A percentile compares a stretch with the other conserved stretches of the same genome.
Evolutionary conservation across 2,113 vertebrate species (phyloP).

Genomic region (Falcunculus frontatus): DNA sequence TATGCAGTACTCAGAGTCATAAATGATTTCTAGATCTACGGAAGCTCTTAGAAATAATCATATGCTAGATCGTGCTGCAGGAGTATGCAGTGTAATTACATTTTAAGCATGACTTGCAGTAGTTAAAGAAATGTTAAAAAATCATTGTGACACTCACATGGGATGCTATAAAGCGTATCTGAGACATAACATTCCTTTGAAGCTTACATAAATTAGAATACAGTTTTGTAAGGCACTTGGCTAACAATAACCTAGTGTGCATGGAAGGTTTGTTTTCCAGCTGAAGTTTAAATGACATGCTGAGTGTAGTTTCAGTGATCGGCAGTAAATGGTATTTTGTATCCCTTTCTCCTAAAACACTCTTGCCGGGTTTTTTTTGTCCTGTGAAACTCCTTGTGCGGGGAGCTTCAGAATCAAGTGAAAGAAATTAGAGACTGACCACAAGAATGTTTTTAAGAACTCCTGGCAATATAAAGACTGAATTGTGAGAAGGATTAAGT

Average conservation of each 20-base stretch:
- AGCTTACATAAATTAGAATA: neutral
- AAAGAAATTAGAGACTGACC: neutral
- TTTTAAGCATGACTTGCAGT: neutral
- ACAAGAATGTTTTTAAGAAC: slow-evolving; percentile 3
- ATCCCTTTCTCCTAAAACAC: neutral
- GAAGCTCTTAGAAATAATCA: neutral
- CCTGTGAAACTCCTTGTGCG: neutral
- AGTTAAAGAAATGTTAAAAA: neutral
- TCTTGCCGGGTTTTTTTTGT: neutral
- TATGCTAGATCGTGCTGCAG: neutral
- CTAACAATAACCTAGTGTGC: neutral
- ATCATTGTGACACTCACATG: neutral
- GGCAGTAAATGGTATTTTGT: neutral
- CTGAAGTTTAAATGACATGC: neutral
- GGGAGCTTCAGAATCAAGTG: neutral
- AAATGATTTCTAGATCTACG: neutral
- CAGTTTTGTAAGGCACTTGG: neutral
- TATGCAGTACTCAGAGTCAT: neutral
- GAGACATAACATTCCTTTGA: neutral
- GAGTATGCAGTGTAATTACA: neutral
- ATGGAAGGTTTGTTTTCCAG: neutral
- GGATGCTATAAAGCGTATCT: neutral
- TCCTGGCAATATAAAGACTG: neutral
- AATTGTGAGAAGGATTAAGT: neutral
- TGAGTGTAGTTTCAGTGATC: neutral